These are phyloP conservation scores for Pterobdella sp. DNA, from an alignment of 2,888 invertebrate genomes.

Conservation along the genomic window DNA sequence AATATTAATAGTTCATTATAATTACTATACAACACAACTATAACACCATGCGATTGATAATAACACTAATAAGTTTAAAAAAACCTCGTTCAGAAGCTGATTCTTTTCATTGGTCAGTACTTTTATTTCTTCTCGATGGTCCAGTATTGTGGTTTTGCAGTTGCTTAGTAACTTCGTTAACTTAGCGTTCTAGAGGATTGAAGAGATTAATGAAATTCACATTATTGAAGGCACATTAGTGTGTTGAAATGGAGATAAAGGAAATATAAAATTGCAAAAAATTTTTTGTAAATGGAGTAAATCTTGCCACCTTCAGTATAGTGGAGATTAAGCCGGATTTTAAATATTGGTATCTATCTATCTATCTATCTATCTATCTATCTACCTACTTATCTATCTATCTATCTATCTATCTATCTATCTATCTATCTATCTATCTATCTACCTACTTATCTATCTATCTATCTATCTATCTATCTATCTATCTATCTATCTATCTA, in stretches of 20 bases:
- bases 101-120: conserved; percentile 10
- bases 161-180: conserved; percentile 18
- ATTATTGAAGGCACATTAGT: too few relatives aligned
- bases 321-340: too few relatives aligned
- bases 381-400: too few relatives aligned
- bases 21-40: background rate
- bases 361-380: conserved; percentile 8
- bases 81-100: background rate
- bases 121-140: conserved; percentile 23
- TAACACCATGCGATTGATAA: background rate
- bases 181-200: conserved; percentile 17
- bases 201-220: too few relatives aligned
- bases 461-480: conserved; percentile 8
- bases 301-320: background rate
- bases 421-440: too few relatives aligned
- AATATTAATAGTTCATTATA: background rate
- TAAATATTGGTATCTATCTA: conserved; percentile 7
- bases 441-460: too few relatives aligned
- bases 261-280: background rate
- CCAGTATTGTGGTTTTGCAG: conserved; percentile 26
- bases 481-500: conserved; percentile 8
- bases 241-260: background rate
- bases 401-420: conserved; percentile 8
- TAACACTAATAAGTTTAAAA: too few relatives aligned
- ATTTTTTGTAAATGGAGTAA: background rate